Conservation (phyloP, 2,797 vertebrate species). For the Gadopsis marmoratus region DNA sequence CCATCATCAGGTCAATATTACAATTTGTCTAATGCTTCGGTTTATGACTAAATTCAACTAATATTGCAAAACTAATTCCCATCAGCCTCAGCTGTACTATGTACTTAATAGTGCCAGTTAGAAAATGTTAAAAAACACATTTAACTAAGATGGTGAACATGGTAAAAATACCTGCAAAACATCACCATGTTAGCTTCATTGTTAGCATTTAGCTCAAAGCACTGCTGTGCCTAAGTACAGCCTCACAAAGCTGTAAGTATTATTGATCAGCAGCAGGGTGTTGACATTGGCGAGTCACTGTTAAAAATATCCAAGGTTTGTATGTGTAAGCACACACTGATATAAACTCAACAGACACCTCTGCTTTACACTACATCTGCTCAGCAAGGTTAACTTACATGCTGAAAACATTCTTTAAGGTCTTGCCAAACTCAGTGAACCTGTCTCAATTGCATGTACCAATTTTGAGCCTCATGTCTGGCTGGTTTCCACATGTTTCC, state of each 20-base stretch:
- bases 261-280: neutral
- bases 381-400: neutral
- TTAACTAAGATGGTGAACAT: no score
- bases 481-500: neutral
- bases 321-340: neutral
- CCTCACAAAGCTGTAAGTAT: neutral
- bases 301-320: neutral
- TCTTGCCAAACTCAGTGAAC: conserved; percentile 11
- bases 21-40: neutral
- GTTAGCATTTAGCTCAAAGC: neutral
- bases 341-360: neutral
- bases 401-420: neutral
- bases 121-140: no score
- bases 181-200: neutral
- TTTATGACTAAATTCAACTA: neutral
- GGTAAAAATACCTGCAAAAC: neutral
- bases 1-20: neutral
- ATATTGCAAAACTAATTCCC: neutral
- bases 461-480: neutral
- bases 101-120: no score
- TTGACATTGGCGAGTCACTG: neutral
- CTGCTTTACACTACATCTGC: neutral
- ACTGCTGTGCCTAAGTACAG: neutral
- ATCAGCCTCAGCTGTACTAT: neutral
- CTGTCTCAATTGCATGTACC: neutral